phyloP scores from a whole-genome alignment of 2,797 vertebrate species.

The Naso thynnoides region DNA sequence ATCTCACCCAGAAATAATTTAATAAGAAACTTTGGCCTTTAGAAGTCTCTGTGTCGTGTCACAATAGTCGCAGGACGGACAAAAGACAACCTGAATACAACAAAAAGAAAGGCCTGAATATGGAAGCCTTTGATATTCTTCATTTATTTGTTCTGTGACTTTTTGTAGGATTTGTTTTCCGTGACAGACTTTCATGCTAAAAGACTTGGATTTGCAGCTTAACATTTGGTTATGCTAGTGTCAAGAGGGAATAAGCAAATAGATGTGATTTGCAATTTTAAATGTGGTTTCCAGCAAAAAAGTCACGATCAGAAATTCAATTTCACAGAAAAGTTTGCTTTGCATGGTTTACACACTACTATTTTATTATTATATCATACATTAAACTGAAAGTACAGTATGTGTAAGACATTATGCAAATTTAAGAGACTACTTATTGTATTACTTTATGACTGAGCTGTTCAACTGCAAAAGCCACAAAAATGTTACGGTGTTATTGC shows the following conservation, averaged over 20 bases:
- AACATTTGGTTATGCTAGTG: constrained; percentile 16
- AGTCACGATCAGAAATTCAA: neutral
- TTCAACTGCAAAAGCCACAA: neutral
- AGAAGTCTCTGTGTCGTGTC: constrained; percentile 84
- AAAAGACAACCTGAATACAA: constrained; percentile 83
- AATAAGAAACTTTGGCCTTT: constrained; percentile 88
- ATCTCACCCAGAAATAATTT: constrained; percentile 92
- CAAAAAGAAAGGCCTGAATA: constrained; percentile 82
- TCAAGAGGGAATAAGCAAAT: constrained; percentile 8
- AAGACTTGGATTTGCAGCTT: constrained; percentile 66
- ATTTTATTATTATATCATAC: neutral
- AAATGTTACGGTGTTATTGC: neutral
- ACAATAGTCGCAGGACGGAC: constrained; percentile 83
- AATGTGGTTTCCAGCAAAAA: neutral
- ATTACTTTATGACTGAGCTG: neutral
- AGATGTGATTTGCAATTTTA: neutral
- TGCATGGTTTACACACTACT: neutral
- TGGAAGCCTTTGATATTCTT: constrained; percentile 77
- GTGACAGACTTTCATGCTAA: constrained; percentile 70
- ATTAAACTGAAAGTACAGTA: neutral
- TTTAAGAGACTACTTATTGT: neutral
- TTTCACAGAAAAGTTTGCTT: neutral
- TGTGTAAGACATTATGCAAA: neutral
- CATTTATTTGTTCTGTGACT: constrained; percentile 78
- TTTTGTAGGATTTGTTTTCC: constrained; percentile 77